Evolutionary conservation across 1,140 invertebrate species (phyloP).

Genomic region (Ceratina calcarata): DNA sequence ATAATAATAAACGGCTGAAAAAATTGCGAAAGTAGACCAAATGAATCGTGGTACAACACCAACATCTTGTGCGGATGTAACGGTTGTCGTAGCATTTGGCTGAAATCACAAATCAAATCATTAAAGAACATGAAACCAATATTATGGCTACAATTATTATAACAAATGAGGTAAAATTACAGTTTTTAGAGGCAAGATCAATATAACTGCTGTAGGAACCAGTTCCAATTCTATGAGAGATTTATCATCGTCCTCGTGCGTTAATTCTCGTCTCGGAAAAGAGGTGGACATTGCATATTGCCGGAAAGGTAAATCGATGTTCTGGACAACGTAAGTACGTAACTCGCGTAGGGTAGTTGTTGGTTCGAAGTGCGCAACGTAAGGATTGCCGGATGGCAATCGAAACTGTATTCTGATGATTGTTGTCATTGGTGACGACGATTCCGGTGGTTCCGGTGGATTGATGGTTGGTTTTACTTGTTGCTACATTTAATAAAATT

Average conservation of each 20-base stretch:
- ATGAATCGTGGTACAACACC: slow-evolving; percentile 70
- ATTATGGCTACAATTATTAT: background rate
- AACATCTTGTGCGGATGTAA: slow-evolving; percentile 60
- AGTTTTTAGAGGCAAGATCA: slow-evolving; percentile 85
- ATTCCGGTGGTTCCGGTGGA: slow-evolving; percentile 37
- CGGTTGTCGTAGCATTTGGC: slow-evolving; percentile 59
- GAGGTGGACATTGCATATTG: slow-evolving; percentile 87
- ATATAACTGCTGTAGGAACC: slow-evolving; percentile 89
- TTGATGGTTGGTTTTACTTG: slow-evolving; percentile 52
- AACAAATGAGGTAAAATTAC: slow-evolving; percentile 57
- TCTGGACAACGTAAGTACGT: slow-evolving; percentile 82
- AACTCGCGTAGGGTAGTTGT: slow-evolving; percentile 82
- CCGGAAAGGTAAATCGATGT: slow-evolving; percentile 80
- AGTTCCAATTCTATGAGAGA: slow-evolving; percentile 87
- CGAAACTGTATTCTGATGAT: slow-evolving; percentile 90
- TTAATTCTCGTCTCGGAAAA: slow-evolving; percentile 89
- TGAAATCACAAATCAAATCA: slow-evolving; percentile 53
- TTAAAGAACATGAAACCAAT: background rate
- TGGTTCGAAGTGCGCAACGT: slow-evolving; percentile 84
- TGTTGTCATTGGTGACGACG: slow-evolving; percentile 61
- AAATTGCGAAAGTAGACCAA: slow-evolving; percentile 70
- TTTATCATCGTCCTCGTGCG: slow-evolving; percentile 82
- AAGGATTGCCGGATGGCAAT: slow-evolving; percentile 87
- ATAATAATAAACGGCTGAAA: slow-evolving; percentile 71
- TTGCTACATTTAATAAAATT: slow-evolving; percentile 48